Evolutionary conservation across 2,797 vertebrate species (phyloP).

Genomic region (Poeciliopsis turneri): DNA sequence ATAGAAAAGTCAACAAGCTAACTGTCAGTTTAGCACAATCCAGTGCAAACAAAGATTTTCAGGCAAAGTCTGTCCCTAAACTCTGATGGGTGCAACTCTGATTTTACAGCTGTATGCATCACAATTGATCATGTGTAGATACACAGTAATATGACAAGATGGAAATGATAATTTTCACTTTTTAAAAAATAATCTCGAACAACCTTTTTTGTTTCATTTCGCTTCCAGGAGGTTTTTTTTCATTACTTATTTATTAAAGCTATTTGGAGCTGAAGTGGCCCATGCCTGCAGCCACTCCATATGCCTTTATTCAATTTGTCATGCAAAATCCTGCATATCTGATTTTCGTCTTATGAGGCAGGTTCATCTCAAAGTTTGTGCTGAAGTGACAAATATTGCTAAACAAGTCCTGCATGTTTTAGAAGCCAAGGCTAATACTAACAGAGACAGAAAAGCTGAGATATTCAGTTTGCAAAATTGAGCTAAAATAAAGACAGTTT

Average conservation of each 20-base stretch:
- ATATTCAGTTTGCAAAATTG: neutral
- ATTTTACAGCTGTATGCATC: neutral
- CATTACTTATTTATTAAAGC: neutral
- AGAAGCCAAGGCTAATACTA: constrained; percentile 2
- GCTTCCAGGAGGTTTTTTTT: neutral
- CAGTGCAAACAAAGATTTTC: neutral
- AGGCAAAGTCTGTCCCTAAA: neutral
- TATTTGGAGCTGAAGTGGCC: neutral
- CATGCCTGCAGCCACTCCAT: neutral
- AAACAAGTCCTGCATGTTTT: neutral
- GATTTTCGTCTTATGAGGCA: neutral
- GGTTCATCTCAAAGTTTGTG: neutral
- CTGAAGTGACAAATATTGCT: neutral
- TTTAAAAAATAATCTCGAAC: neutral
- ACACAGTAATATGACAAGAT: too few relatives aligned
- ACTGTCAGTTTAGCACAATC: neutral
- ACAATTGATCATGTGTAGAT: neutral
- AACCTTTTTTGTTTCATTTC: neutral
- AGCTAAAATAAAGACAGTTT: neutral
- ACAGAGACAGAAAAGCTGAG: constrained; percentile 9
- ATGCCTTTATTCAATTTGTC: neutral
- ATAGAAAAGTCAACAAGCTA: neutral
- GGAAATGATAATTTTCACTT: neutral
- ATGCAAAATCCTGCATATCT: neutral
- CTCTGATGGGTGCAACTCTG: neutral